Percentiles rank a stretch among this genome's conserved stretches.
Conservation (phyloP, 2,113 vertebrate genomes). For the Athene cunicularia region DNA sequence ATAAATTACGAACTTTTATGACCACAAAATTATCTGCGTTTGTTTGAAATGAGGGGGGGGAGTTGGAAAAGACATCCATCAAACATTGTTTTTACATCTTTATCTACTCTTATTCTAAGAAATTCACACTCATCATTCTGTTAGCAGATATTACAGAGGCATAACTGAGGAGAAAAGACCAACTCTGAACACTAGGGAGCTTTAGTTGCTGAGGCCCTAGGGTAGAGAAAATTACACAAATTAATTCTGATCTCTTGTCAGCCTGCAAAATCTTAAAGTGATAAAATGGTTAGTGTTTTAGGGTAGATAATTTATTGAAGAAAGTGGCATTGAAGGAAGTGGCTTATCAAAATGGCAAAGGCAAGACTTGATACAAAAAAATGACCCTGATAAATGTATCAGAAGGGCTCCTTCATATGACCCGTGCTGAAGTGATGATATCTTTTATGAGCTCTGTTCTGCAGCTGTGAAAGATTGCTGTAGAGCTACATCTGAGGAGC, state of each 20-base stretch:
- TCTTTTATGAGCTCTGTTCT: neutral
- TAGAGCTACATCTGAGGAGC: neutral
- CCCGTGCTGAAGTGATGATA: neutral
- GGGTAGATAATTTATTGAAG: neutral
- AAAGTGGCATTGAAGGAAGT: neutral
- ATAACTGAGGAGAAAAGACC: neutral
- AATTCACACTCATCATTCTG: neutral
- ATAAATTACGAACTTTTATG: neutral
- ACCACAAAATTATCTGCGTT: neutral
- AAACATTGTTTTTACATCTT: neutral
- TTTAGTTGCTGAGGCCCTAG: neutral
- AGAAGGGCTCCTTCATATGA: neutral
- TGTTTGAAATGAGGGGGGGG: neutral
- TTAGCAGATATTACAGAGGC: neutral
- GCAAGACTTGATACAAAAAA: neutral
- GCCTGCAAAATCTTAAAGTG: neutral
- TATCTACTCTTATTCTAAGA: neutral
- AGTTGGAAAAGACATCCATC: neutral
- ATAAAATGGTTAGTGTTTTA: neutral
- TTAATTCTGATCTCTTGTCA: neutral
- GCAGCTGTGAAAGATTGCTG: neutral
- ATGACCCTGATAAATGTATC: neutral
- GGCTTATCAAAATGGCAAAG: neutral
- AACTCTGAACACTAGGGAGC: neutral
- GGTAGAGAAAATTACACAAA: neutral